Evolutionary conservation across 2,113 vertebrate species (phyloP).

Genomic region (Condylura cristata): DNA sequence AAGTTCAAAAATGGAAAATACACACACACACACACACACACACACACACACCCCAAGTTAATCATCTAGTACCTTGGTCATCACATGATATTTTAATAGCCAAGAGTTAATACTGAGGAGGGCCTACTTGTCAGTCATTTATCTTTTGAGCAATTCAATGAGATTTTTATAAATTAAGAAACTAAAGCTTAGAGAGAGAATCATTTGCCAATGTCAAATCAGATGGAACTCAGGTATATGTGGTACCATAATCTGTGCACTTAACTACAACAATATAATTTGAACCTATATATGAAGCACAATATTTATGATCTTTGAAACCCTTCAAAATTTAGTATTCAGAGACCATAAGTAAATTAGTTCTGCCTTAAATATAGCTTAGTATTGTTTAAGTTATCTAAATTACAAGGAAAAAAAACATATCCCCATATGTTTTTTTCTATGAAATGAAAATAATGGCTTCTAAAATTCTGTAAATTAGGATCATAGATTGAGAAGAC

Average conservation of each 20-base stretch:
- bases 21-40: background rate
- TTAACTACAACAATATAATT: slow-evolving; percentile 23
- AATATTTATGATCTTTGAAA: slow-evolving; percentile 24
- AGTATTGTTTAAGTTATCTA: background rate
- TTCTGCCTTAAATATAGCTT: slow-evolving; percentile 20
- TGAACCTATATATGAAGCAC: background rate
- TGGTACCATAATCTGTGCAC: background rate
- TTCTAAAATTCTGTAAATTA: slow-evolving; percentile 56
- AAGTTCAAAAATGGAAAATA: slow-evolving; percentile 47
- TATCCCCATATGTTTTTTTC: too few species aligned
- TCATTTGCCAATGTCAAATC: slow-evolving; percentile 23
- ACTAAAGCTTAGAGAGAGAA: slow-evolving; percentile 45
- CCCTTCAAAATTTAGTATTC: slow-evolving; percentile 35
- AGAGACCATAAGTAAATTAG: slow-evolving; percentile 10
- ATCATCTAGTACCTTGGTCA: slow-evolving; percentile 6
- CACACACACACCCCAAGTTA: too few species aligned
- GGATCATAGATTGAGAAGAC: slow-evolving; percentile 44
- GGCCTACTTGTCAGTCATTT: background rate
- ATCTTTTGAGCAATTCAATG: background rate
- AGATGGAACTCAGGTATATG: background rate
- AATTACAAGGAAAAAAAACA: slow-evolving; percentile 63
- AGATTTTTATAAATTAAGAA: slow-evolving; percentile 57
- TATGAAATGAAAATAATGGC: slow-evolving; percentile 32
- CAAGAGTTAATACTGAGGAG: background rate
- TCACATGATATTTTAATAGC: background rate